Base-by-base conservation (phyloP, 2,888 invertebrate genomes). In the Smittia sp. region DNA sequence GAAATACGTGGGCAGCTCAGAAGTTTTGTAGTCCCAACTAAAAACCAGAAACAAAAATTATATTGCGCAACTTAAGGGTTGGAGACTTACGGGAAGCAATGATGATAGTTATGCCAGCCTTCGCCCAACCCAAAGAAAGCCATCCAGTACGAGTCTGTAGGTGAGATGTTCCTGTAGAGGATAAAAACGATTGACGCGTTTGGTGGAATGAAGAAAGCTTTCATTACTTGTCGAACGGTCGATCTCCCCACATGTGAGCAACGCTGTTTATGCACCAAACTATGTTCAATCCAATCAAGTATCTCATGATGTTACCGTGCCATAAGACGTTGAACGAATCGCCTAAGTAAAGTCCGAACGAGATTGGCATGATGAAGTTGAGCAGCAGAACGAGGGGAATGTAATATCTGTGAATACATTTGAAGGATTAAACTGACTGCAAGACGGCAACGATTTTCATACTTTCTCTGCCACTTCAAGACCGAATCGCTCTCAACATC, bases 181-280 rank as follows among this genome's bases (percentile, higher is more conserved):
- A 87, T 88, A 70, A n/a, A n/a, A n/a, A n/a, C n/a, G n/a, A n/a
- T n/a, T n/a, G n/a, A n/a, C n/a, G n/a, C n/a, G n/a, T n/a, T n/a
- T n/a, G n/a, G n/a, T 72, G 74, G 58, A 41, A 67, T 25, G 72
- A 54, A 58, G 76, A 15, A 90, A 89, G 3, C 3, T 32, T 32
- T 32, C 3, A 32, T 32, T 32, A 32, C 32, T 87, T 87, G 81
- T 98, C 96, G 80, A 93, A 97, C 0, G 97, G 96, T 79, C 88
- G 90, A 80, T 87, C 90, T 76, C 97, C 97, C 88, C 92, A 96
- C 77, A 94, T 90, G 80, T 96, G 96, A 0, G 96, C 96, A 0
- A 93, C 93, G 75, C 94, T 94, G 84, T 97, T 97, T 20, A 97
- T 94, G 75, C 93, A 84, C 96, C 96, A 97, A 0, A 96, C 97